A percentile compares a stretch with the other conserved stretches of the same genome.
These are phyloP conservation scores for Kradibia gibbosae DNA, from an alignment of 1,140 invertebrate genomes.

Conservation along the genomic window DNA sequence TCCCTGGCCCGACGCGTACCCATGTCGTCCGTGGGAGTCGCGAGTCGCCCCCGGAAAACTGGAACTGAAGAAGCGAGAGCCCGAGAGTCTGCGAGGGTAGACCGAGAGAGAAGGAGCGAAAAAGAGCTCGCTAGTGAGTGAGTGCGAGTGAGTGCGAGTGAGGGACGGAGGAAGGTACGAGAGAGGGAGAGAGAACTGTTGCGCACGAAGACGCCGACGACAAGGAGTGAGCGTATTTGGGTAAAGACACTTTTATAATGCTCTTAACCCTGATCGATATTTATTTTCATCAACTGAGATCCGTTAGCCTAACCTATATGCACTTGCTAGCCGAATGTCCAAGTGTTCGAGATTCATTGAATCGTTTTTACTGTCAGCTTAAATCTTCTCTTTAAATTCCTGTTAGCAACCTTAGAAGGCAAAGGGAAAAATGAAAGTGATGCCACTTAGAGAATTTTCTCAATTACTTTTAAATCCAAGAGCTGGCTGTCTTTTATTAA, in stretches of 20 bases:
- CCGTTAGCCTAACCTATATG: neutral
- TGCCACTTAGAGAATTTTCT: no score
- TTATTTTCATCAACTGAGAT: neutral
- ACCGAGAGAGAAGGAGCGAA: slow-evolving; percentile 11
- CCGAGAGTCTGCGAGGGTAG: neutral
- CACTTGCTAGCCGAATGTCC: no score
- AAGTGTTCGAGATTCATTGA: no score
- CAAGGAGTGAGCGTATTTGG: slow-evolving; percentile 41
- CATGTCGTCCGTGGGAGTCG: no score
- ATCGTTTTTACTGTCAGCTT: no score
- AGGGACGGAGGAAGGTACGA: slow-evolving; percentile 21
- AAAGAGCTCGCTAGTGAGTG: neutral
- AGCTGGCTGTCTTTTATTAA: no score
- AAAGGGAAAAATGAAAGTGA: no score
- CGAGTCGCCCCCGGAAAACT: no score
- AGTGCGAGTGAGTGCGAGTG: slow-evolving; percentile 21
- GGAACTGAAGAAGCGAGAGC: neutral
- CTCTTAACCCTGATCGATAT: neutral
- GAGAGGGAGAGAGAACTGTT: slow-evolving; percentile 32
- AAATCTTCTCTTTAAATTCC: no score
- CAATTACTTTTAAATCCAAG: no score
- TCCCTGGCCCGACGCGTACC: no score
- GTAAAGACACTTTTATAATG: slow-evolving; percentile 28
- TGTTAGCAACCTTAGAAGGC: no score
- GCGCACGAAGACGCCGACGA: slow-evolving; percentile 29